Evolutionary conservation across 2,888 invertebrate species (phyloP).

Genomic region (Lumbricus terrestris): DNA sequence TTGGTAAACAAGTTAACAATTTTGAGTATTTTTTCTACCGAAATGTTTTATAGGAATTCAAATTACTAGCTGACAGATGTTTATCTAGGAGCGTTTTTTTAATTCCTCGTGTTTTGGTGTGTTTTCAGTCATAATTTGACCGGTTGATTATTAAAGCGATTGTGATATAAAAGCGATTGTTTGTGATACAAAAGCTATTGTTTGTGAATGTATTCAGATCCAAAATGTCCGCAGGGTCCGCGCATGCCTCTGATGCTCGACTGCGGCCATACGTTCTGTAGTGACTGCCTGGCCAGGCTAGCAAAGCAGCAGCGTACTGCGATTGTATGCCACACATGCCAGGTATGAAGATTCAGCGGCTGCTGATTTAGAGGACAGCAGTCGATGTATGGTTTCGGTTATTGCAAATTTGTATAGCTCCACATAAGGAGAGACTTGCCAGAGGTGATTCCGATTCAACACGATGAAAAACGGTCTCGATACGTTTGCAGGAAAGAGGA

Average conservation of each 20-base stretch:
- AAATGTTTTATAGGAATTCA: not conserved
- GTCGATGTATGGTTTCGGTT: too few relatives aligned
- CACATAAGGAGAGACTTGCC: too few relatives aligned
- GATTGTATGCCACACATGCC: constrained; percentile 18
- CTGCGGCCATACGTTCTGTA: constrained; percentile 53
- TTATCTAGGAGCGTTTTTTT: too few relatives aligned
- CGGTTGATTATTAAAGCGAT: not conserved
- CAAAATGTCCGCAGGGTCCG: not conserved
- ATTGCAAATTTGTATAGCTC: too few relatives aligned
- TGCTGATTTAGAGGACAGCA: not conserved
- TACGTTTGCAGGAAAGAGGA: too few relatives aligned
- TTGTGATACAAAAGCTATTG: not conserved
- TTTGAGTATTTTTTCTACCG: not conserved
- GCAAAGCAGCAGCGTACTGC: constrained; percentile 35
- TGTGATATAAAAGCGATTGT: not conserved
- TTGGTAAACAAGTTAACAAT: not conserved
- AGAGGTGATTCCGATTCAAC: too few relatives aligned
- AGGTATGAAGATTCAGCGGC: not conserved
- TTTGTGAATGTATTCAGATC: not conserved
- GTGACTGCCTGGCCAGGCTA: constrained; percentile 43
- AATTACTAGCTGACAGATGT: not conserved
- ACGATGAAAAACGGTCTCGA: too few relatives aligned
- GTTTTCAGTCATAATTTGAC: not conserved
- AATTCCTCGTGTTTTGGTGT: not conserved
- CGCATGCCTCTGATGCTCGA: constrained; percentile 44